Base-by-base conservation (phyloP, 1,140 invertebrate genomes). In the Drosophila seguyi region DNA sequence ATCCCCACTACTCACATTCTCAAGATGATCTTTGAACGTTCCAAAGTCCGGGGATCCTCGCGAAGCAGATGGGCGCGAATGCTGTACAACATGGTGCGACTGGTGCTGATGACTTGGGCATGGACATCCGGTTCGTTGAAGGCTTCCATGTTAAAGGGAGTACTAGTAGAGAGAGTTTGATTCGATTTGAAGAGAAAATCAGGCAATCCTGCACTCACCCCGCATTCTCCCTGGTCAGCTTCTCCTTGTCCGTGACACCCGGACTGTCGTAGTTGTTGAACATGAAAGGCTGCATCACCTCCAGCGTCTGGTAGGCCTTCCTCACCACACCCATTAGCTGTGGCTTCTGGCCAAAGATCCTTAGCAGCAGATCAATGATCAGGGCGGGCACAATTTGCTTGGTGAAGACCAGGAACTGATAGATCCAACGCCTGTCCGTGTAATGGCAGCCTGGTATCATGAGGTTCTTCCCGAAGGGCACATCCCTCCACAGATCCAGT, bases 281-380 rank as follows among this genome's bases (percentile, higher is more conserved):
- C 75, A 92, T 59, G n/a, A 92, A 92, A 3, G 91, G 91, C 25
- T 90, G 52, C 88, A 92, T 83, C 11, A 92, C 91, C 52, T 91
- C 79, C 13, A 92, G 71, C 6, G 91, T 90, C 7, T 63, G 72
- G 34, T 79, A 92, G 39, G 52, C 36, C 56, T 81, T 92, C 1
- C 91, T 69, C 16, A 74, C 66, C 25, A 87, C 75, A 29, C 73
- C 36, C 82, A 92, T 74, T 0, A 92, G 4, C 6, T 42, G 20
- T 0, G 91, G 87, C 25, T 71, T 63, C 6, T 59, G 65, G 0
- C 91, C 79, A 38, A 47, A 75, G 20, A 84, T 27, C 6, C 13
- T 1, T 4, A 92, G 47, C 1, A 90, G 34, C 18, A 61, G 8
- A 25, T 92, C 91, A 0, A 79, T 55, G 5, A 87, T 14, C 1